Evolutionary conservation across 1,140 invertebrate genomes (phyloP).

Genomic region (Augochlora pura): DNA sequence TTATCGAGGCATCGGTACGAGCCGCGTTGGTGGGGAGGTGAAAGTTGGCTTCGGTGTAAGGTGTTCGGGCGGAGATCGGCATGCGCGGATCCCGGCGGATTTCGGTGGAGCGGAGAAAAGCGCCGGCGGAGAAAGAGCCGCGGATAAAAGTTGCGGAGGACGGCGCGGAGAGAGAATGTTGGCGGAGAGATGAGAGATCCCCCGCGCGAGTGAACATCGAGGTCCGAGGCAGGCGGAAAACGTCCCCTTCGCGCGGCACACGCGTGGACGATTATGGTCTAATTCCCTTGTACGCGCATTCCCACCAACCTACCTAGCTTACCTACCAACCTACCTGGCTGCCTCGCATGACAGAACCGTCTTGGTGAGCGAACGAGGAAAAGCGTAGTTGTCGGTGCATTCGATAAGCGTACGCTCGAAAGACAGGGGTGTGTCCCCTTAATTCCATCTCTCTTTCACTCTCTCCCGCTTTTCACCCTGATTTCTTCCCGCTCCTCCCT

Average conservation of each 20-base stretch:
- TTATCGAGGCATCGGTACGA: too few relatives aligned
- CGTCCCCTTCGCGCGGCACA: constrained; percentile 70
- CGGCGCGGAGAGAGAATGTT: too few relatives aligned
- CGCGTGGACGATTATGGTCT: constrained; percentile 78
- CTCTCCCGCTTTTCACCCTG: constrained; percentile 10
- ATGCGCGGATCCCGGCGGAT: too few relatives aligned
- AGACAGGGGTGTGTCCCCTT: constrained; percentile 73
- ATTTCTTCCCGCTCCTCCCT: not conserved
- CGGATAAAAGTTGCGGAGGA: not conserved
- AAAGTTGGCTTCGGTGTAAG: too few relatives aligned
- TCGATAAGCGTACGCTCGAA: constrained; percentile 76
- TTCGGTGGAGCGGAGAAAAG: not conserved
- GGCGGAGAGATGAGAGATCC: constrained; percentile 8
- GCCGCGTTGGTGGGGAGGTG: too few relatives aligned
- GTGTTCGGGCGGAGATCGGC: too few relatives aligned
- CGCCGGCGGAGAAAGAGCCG: not conserved
- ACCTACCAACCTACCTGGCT: constrained; percentile 77
- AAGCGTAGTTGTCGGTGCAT: constrained; percentile 64
- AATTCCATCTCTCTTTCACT: constrained; percentile 52
- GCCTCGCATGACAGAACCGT: constrained; percentile 55
- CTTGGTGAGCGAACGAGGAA: constrained; percentile 64
- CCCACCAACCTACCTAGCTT: constrained; percentile 73
- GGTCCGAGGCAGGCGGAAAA: constrained; percentile 64
- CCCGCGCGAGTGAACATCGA: constrained; percentile 64
- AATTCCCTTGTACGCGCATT: constrained; percentile 77